phyloP scores from a whole-genome alignment of 2,113 vertebrate species.

The Odocoileus virginianus region DNA sequence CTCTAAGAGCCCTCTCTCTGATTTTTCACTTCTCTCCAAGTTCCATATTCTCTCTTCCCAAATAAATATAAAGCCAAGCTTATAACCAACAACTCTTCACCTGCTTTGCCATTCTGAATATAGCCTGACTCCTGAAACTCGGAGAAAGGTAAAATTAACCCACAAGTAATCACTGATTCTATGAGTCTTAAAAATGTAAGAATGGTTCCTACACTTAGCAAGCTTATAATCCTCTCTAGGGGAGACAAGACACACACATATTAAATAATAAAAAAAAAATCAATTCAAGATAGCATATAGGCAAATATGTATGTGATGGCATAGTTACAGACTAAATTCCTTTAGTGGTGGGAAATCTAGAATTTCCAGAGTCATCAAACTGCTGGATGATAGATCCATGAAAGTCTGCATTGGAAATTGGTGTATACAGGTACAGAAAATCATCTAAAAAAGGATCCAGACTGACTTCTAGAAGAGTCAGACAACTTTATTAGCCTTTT shows the following conservation, averaged over 20 bases:
- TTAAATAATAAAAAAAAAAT: constrained; percentile 35
- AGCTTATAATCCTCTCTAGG: background rate
- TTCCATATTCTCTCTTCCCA: background rate
- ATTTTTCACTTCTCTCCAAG: background rate
- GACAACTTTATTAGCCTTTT: background rate
- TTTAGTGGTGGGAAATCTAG: background rate
- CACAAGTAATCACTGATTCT: background rate
- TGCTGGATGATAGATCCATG: background rate
- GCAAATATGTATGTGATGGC: background rate
- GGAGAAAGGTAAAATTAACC: background rate
- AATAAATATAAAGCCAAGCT: background rate
- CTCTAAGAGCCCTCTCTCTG: background rate
- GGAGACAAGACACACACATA: constrained; percentile 49
- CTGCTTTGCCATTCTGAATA: background rate
- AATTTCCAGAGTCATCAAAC: background rate
- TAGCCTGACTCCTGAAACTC: background rate
- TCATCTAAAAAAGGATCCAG: background rate
- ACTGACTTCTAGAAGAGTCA: background rate
- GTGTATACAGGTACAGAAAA: background rate
- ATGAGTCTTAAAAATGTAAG: background rate
- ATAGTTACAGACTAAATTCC: background rate
- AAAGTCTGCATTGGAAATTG: background rate
- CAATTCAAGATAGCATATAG: constrained; percentile 34
- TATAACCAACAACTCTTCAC: background rate
- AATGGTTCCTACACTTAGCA: background rate